phyloP scores from a whole-genome alignment of 1,140 invertebrate genomes.

The Plodia interpunctella region DNA sequence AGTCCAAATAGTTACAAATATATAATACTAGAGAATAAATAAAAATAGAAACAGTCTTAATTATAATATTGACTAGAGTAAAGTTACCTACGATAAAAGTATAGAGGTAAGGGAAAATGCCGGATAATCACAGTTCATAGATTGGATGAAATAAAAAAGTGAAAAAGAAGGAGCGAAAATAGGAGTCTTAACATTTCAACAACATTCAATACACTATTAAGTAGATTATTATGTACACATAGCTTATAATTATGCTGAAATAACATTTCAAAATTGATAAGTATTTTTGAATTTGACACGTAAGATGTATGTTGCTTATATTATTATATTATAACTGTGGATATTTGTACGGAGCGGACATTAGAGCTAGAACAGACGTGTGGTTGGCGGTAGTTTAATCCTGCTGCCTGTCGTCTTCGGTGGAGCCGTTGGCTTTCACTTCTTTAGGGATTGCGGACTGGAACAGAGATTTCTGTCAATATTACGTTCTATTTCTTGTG shows the following conservation, averaged over 20 bases:
- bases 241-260: conserved; percentile 49
- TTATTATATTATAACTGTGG: too few relatives aligned
- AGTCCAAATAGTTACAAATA: conserved; percentile 10
- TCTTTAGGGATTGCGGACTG: conserved; percentile 65
- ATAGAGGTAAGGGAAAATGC: conserved; percentile 11
- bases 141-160: conserved; percentile 13
- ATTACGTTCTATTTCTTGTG: not conserved
- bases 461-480: conserved; percentile 28
- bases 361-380: conserved; percentile 35
- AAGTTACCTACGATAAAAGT: conserved; percentile 15
- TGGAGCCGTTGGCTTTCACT: conserved; percentile 60
- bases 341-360: conserved; percentile 52
- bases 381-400: conserved; percentile 41
- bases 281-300: conserved; percentile 52
- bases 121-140: conserved; percentile 26
- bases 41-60: conserved; percentile 33
- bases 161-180: not conserved
- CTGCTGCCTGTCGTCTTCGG: conserved; percentile 65
- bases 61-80: conserved; percentile 37
- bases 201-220: conserved; percentile 52
- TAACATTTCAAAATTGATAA: conserved; percentile 61
- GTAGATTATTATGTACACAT: conserved; percentile 67
- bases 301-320: conserved; percentile 38
- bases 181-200: conserved; percentile 36
- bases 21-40: conserved; percentile 18